These are phyloP conservation scores for Scaptodrosophila latifasciaeformis DNA, from an alignment of 2,888 invertebrate genomes.

Conservation along the genomic window DNA sequence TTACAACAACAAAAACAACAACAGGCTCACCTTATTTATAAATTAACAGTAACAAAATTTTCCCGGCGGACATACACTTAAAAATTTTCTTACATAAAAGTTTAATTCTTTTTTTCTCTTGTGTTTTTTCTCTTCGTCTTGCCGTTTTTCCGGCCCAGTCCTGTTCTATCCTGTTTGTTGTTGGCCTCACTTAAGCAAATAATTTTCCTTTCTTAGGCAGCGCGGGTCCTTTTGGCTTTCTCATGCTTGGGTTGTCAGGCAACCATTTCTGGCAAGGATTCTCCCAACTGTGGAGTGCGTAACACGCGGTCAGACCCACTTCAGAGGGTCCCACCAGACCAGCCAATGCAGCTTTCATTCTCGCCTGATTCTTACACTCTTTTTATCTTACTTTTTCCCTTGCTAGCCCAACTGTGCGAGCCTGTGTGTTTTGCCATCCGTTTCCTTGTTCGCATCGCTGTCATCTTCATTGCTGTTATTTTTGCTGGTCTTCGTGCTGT, in stretches of 20 bases:
- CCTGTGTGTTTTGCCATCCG: background rate
- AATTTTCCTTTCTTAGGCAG: slow-evolving; percentile 57
- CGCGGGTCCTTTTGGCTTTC: slow-evolving; percentile 33
- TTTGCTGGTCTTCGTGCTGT: background rate
- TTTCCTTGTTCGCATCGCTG: background rate
- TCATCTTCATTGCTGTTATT: slow-evolving; percentile 15
- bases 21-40: slow-evolving; percentile 58
- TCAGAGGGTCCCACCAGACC: slow-evolving; percentile 11
- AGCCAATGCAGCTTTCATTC: too few relatives aligned
- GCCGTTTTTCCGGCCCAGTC: background rate
- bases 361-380: too few relatives aligned
- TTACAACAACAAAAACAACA: slow-evolving; percentile 18
- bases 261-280: slow-evolving; percentile 4
- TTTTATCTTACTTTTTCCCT: too few relatives aligned
- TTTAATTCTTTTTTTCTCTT: slow-evolving; percentile 37
- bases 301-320: slow-evolving; percentile 1
- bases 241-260: slow-evolving; percentile 38
- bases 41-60: slow-evolving; percentile 63
- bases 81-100: slow-evolving; percentile 53
- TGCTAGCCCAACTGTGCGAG: too few relatives aligned
- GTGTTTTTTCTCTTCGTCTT: slow-evolving; percentile 4
- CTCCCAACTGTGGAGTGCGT: background rate
- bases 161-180: slow-evolving; percentile 13
- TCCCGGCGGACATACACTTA: slow-evolving; percentile 62
- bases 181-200: slow-evolving; percentile 58